Percentiles rank a stretch among this genome's conserved stretches.
These are phyloP conservation scores for Emydoidea blandingii DNA, from an alignment of 2,797 vertebrate genomes.

Conservation along the genomic window DNA sequence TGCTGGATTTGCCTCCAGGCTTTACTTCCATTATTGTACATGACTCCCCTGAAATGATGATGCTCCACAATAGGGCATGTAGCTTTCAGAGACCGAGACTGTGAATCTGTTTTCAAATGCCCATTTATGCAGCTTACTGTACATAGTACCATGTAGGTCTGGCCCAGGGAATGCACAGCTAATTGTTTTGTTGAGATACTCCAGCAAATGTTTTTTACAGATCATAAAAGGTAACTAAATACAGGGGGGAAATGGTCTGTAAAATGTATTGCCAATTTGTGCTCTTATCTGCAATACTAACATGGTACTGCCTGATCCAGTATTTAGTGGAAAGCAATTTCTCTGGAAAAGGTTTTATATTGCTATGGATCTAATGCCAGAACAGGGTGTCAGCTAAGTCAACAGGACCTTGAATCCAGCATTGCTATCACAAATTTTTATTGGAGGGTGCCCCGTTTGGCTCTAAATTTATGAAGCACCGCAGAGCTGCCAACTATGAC, in stretches of 20 bases:
- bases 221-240: not conserved
- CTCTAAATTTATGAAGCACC: constrained; percentile 12
- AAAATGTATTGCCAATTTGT: not conserved
- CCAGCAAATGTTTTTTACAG: not conserved
- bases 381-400: constrained; percentile 19
- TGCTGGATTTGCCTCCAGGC: accelerated
- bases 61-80: not conserved
- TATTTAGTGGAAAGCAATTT: constrained; percentile 35
- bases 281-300: constrained; percentile 14
- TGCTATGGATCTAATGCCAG: not conserved
- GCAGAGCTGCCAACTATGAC: not conserved
- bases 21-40: not conserved
- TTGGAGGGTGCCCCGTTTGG: not conserved
- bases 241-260: not conserved
- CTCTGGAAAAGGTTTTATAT: constrained; percentile 4
- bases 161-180: not conserved
- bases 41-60: not conserved
- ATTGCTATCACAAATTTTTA: not conserved
- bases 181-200: not conserved
- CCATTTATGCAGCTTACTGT: not conserved
- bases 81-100: not conserved
- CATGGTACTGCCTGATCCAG: not conserved
- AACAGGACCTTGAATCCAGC: constrained; percentile 12
- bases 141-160: not conserved
- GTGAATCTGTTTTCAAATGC: not conserved